phyloP scores from a whole-genome alignment of 2,113 vertebrate genomes.

The Miniopterus natalensis region DNA sequence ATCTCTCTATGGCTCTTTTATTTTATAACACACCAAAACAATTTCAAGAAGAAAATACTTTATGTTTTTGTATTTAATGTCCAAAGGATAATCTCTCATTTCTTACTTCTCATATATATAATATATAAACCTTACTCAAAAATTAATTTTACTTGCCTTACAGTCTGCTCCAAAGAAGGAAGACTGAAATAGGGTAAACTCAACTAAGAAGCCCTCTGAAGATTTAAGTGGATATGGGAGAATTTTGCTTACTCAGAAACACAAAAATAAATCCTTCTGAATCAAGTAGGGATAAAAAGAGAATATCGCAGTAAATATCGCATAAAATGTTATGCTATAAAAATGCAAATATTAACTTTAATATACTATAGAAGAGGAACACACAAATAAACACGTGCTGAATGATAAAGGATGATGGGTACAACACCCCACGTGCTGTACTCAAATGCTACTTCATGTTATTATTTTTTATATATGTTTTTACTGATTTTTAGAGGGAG shows the following conservation, averaged over 20 bases:
- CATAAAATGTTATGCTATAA: constrained; percentile 43
- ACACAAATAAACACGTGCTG: constrained; percentile 56
- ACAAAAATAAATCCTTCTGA: constrained; percentile 28
- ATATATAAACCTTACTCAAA: constrained; percentile 78
- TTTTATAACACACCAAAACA: constrained; percentile 84
- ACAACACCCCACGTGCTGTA: not conserved
- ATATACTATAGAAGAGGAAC: constrained; percentile 47
- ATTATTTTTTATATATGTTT: not conserved
- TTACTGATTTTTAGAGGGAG: too few relatives aligned
- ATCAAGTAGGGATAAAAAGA: not conserved
- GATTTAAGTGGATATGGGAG: constrained; percentile 32
- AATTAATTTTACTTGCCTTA: constrained; percentile 73
- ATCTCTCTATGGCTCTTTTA: constrained; percentile 83
- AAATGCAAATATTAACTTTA: constrained; percentile 67
- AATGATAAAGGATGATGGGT: constrained; percentile 17
- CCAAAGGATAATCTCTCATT: constrained; percentile 77
- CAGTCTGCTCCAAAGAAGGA: constrained; percentile 58
- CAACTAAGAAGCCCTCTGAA: constrained; percentile 49
- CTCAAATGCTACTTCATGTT: constrained; percentile 29
- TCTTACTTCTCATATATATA: constrained; percentile 70
- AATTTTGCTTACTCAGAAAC: constrained; percentile 60
- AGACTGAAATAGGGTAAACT: constrained; percentile 44
- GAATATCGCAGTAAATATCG: constrained; percentile 74
- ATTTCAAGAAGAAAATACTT: constrained; percentile 82
- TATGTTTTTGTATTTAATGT: constrained; percentile 80